These are phyloP conservation scores for Platycheirus albimanus DNA, from an alignment of 2,888 invertebrate species.

Conservation along the genomic window DNA sequence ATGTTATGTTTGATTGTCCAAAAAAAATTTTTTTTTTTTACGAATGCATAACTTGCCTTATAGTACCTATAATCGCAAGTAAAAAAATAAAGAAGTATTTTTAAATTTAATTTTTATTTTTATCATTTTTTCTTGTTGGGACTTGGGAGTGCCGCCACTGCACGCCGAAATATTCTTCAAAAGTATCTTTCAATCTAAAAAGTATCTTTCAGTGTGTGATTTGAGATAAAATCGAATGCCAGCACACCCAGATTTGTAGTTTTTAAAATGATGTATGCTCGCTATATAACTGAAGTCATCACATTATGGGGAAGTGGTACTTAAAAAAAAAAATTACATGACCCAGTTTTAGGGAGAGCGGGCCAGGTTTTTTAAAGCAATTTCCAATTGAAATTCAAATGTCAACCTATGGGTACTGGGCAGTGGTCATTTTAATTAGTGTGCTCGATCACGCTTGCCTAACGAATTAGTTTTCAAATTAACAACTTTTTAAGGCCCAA, in stretches of 20 bases:
- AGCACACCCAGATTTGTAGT: constrained; percentile 14
- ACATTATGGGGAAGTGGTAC: constrained; percentile 1
- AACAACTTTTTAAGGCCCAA: background rate
- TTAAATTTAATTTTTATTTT: constrained; percentile 26
- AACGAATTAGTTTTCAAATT: constrained; percentile 8
- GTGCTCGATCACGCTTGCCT: background rate
- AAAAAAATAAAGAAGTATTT: constrained; percentile 2
- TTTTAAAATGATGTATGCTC: constrained; percentile 16
- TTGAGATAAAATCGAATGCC: constrained; percentile 2
- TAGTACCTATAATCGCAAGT: no score
- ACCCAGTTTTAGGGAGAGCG: constrained; percentile 1
- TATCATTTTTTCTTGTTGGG: background rate
- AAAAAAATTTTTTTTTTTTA: no score
- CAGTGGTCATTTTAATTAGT: constrained; percentile 6
- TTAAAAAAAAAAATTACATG: background rate
- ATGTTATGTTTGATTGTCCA: no score
- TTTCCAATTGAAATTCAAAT: background rate
- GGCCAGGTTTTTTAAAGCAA: background rate
- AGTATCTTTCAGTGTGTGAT: constrained; percentile 10
- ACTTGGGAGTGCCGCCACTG: constrained; percentile 25
- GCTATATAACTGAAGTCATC: constrained; percentile 4
- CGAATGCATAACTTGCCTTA: no score
- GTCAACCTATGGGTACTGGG: constrained; percentile 5
- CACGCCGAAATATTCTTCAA: constrained; percentile 1
- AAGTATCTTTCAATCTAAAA: constrained; percentile 16